phyloP scores from a whole-genome alignment of 2,888 invertebrate genomes.

The Salpingus planirostris region DNA sequence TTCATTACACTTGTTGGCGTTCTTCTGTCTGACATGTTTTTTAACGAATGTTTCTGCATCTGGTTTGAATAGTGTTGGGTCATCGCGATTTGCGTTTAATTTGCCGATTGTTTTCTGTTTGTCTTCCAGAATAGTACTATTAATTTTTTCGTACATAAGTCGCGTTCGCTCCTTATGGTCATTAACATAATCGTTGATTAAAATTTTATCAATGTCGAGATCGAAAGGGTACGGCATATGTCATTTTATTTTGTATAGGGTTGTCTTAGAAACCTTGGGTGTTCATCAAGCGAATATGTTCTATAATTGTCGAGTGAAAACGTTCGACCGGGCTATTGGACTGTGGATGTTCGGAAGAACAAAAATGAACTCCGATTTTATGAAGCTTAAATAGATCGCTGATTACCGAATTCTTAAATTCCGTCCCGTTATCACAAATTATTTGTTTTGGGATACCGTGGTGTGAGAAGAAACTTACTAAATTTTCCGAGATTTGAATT shows the following conservation, averaged over 20 bases:
- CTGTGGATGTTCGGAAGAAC: conserved; percentile 8
- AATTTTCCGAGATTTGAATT: conserved; percentile 2
- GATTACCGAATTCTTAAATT: conserved; percentile 7
- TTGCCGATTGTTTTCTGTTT: background rate
- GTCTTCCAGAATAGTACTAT: background rate
- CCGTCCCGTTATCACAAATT: conserved; percentile 7
- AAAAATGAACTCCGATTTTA: conserved; percentile 11
- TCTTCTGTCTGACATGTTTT: background rate
- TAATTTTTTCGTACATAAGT: background rate
- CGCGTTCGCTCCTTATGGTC: background rate
- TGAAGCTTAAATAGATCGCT: conserved; percentile 9
- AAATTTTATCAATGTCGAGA: conserved; percentile 6
- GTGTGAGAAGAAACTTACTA: conserved; percentile 7
- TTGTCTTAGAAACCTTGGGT: conserved; percentile 1
- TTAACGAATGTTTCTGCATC: background rate
- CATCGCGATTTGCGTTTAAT: background rate
- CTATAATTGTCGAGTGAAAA: conserved; percentile 7
- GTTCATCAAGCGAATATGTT: conserved; percentile 6
- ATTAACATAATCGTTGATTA: conserved; percentile 1
- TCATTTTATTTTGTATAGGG: conserved; percentile 2
- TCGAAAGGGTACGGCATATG: conserved; percentile 8
- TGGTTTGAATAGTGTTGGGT: background rate
- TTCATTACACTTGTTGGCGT: background rate
- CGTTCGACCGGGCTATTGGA: conserved; percentile 9
- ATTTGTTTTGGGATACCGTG: conserved; percentile 6